Evolutionary conservation across 2,888 invertebrate genomes (phyloP).

Genomic region (Drosophila recens): DNA sequence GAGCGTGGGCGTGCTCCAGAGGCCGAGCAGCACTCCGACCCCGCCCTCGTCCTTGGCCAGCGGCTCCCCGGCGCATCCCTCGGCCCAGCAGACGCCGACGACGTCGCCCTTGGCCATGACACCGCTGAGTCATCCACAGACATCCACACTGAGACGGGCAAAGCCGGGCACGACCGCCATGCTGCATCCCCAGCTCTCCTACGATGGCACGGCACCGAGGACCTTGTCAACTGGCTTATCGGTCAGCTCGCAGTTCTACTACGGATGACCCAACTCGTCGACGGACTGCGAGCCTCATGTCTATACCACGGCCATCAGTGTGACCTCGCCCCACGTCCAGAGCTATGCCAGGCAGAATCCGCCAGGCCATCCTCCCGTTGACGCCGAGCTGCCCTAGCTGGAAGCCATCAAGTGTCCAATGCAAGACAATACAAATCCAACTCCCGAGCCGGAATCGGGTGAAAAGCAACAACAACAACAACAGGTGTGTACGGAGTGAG

Average conservation of each 20-base stretch:
- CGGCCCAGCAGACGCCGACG: constrained; percentile 42
- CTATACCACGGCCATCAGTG: constrained; percentile 48
- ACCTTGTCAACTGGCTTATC: constrained; percentile 84
- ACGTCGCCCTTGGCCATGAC: constrained; percentile 55
- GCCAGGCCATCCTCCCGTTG: constrained; percentile 16
- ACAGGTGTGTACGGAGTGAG: constrained; percentile 38
- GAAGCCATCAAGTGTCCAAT: constrained; percentile 17
- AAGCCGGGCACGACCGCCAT: constrained; percentile 60
- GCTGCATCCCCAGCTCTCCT: constrained; percentile 80
- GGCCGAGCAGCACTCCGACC: constrained; percentile 77
- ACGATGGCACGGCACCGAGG: constrained; percentile 84
- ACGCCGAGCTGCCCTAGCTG: constrained; percentile 67
- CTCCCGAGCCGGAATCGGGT: constrained; percentile 10
- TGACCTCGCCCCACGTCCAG: constrained; percentile 34
- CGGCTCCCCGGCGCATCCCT: constrained; percentile 66
- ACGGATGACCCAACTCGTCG: constrained; percentile 83
- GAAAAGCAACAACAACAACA: constrained; percentile 45
- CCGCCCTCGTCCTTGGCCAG: constrained; percentile 71
- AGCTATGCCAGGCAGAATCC: constrained; percentile 30
- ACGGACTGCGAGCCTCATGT: constrained; percentile 64
- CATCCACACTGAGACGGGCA: constrained; percentile 69
- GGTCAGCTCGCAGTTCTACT: constrained; percentile 84
- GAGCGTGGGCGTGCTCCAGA: constrained; percentile 77
- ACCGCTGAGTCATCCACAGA: constrained; percentile 53
- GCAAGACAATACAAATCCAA: constrained; percentile 73